phyloP scores from a whole-genome alignment of 2,888 invertebrate species.

The Ommatoiulus sabulosus region DNA sequence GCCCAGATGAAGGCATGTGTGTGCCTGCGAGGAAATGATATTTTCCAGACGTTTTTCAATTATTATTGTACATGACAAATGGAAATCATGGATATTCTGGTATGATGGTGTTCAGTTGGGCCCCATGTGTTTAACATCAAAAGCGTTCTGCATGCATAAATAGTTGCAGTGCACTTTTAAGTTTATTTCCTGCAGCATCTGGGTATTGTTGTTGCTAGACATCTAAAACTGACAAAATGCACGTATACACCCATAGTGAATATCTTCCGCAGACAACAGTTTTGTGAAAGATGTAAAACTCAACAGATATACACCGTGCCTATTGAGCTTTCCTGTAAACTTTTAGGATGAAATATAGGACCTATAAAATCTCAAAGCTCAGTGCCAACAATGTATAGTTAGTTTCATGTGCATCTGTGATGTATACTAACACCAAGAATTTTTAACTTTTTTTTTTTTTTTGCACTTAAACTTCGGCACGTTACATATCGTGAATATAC shows the following conservation, averaged over 20 bases:
- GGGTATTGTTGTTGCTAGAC: constrained; percentile 46
- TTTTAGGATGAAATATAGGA: too few relatives aligned
- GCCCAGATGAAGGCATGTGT: background rate
- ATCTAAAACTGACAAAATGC: constrained; percentile 17
- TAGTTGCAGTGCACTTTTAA: constrained; percentile 48
- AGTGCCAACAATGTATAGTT: too few relatives aligned
- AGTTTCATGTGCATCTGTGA: too few relatives aligned
- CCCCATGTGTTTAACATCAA: constrained; percentile 49
- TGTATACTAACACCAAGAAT: too few relatives aligned
- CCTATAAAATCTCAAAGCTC: too few relatives aligned
- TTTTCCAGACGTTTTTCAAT: constrained; percentile 44
- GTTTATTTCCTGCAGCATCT: constrained; percentile 48
- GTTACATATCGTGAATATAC: too few relatives aligned
- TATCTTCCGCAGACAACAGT: constrained; percentile 31
- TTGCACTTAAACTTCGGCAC: too few relatives aligned
- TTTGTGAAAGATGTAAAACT: background rate
- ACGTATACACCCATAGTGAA: background rate
- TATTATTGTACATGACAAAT: constrained; percentile 39
- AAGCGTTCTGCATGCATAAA: constrained; percentile 47
- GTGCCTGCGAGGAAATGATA: constrained; percentile 29
- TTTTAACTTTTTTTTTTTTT: too few relatives aligned
- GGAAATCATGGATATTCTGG: constrained; percentile 39
- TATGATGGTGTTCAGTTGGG: constrained; percentile 9
- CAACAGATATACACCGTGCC: background rate
- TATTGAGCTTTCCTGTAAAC: background rate